Conservation (phyloP, 2,888 invertebrate species). For the Plemyria rubiginata region DNA sequence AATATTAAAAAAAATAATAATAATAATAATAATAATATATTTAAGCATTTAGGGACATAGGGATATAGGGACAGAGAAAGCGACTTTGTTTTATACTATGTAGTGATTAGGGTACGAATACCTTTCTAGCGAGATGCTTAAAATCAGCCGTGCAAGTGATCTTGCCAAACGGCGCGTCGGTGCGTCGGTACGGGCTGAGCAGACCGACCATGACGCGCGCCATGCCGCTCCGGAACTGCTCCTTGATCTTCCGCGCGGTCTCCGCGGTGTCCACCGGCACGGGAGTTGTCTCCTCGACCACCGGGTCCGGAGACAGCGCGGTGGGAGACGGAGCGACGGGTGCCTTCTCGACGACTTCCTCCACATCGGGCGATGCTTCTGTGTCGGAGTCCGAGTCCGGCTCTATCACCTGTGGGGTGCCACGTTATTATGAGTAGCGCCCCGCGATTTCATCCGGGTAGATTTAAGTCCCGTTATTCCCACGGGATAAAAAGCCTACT, state of each 20-base stretch:
- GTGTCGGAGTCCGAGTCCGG: slow-evolving; percentile 69
- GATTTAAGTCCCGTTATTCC: too few relatives aligned
- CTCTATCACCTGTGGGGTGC: slow-evolving; percentile 59
- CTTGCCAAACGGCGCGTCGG: slow-evolving; percentile 92
- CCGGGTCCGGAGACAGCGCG: slow-evolving; percentile 20
- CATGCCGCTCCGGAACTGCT: slow-evolving; percentile 90
- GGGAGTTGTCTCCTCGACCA: slow-evolving; percentile 8
- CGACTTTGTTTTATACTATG: too few relatives aligned
- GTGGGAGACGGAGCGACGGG: slow-evolving; percentile 21
- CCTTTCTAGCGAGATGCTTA: slow-evolving; percentile 97
- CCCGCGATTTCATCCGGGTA: too few relatives aligned
- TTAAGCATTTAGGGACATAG: too few relatives aligned
- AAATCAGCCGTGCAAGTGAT: slow-evolving; percentile 96
- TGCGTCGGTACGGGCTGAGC: slow-evolving; percentile 94
- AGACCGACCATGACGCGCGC: slow-evolving; percentile 93
- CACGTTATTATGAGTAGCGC: too few relatives aligned
- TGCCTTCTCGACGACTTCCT: slow-evolving; percentile 29
- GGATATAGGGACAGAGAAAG: too few relatives aligned
- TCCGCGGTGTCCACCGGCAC: slow-evolving; percentile 68
- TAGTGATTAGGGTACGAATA: too few relatives aligned
- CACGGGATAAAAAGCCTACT: too few relatives aligned
- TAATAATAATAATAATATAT: too few relatives aligned
- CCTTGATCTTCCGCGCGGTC: slow-evolving; percentile 90
- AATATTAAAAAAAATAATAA: too few relatives aligned
- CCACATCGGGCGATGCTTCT: slow-evolving; percentile 38